phyloP scores from a whole-genome alignment of 2,797 vertebrate species.

The Pyrocephalus nanus region DNA sequence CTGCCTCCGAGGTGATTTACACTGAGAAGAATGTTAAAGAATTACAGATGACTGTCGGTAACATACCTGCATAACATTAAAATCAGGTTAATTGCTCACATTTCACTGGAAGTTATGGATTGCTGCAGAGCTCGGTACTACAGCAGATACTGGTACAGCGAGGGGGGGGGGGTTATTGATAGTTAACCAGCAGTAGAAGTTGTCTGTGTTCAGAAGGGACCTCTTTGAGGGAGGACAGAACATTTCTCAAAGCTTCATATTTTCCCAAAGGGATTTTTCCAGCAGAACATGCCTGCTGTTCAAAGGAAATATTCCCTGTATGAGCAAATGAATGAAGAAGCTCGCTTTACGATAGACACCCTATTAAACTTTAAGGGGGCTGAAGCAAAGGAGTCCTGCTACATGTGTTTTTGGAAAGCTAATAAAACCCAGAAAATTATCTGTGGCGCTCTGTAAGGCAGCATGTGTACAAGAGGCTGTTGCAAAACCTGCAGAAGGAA shows the following conservation, averaged over 20 bases:
- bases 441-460: neutral
- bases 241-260: constrained; percentile 65
- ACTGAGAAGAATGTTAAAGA: constrained; percentile 61
- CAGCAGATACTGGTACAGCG: constrained; percentile 19
- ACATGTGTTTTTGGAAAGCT: constrained; percentile 35
- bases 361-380: constrained; percentile 51
- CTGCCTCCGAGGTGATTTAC: constrained; percentile 32
- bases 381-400: constrained; percentile 40
- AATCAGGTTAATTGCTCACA: constrained; percentile 57
- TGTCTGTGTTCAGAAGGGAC: constrained; percentile 48
- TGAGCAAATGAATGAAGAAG: constrained; percentile 52
- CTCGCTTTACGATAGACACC: constrained; percentile 41
- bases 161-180: neutral
- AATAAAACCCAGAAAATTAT: constrained; percentile 57
- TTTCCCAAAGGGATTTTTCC: constrained; percentile 58
- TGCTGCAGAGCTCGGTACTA: constrained; percentile 36
- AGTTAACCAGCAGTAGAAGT: constrained; percentile 37
- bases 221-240: constrained; percentile 57
- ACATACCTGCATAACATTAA: constrained; percentile 50
- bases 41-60: constrained; percentile 56
- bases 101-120: constrained; percentile 40
- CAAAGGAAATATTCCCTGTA: constrained; percentile 62
- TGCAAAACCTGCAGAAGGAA: constrained; percentile 26
- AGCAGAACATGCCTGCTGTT: constrained; percentile 59
- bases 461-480: neutral